Percentiles rank a stretch among this genome's conserved stretches.
Conservation (phyloP, 2,113 vertebrate genomes). For the Heptranchias perlo region DNA sequence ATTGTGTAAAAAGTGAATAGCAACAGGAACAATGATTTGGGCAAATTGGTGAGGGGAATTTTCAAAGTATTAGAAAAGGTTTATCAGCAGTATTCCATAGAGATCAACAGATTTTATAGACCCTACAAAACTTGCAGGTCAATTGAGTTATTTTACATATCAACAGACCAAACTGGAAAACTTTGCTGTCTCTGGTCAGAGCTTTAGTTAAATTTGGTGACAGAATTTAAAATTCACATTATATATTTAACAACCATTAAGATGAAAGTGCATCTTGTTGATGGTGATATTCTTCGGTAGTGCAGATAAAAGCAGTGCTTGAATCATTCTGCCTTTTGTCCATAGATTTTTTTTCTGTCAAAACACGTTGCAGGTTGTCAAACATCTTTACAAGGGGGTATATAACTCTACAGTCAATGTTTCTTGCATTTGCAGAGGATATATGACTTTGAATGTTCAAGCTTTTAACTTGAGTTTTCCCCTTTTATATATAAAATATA, state of each 20-base stretch:
- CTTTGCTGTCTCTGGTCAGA: background rate
- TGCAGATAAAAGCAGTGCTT: conserved; percentile 30
- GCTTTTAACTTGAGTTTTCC: conserved; percentile 54
- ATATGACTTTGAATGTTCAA: conserved; percentile 53
- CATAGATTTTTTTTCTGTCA: conserved; percentile 49
- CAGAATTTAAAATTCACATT: conserved; percentile 16
- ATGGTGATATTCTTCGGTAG: background rate
- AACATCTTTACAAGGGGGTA: conserved; percentile 1
- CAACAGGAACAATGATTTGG: no score
- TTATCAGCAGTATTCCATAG: background rate
- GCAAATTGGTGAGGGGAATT: background rate
- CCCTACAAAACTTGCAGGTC: background rate
- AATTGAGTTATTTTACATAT: background rate
- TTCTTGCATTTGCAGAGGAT: conserved; percentile 52
- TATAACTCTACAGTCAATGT: conserved; percentile 37
- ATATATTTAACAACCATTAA: conserved; percentile 23
- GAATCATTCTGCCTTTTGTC: background rate
- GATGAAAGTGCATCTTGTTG: conserved; percentile 35
- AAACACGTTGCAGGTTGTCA: conserved; percentile 37
- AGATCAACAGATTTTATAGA: background rate
- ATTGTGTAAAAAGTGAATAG: no score
- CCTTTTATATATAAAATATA: conserved; percentile 40
- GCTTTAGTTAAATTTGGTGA: conserved; percentile 11
- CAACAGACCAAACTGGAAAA: background rate
- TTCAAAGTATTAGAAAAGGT: background rate